Conservation (phyloP, 2,797 vertebrate genomes). For the Premnoplex brunnescens region DNA sequence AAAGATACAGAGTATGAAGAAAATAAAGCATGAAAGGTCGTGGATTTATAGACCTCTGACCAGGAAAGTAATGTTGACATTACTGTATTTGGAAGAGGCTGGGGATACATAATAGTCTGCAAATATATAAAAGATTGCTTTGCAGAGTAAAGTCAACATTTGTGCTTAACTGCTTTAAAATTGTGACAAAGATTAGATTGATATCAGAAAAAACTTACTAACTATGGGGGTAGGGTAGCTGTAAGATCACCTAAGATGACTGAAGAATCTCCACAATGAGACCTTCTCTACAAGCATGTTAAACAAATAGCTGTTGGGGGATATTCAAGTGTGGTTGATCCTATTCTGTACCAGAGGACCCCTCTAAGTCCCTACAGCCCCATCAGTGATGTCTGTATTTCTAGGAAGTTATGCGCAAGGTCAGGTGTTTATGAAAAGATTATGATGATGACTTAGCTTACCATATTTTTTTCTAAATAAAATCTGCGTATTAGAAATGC, state of each 20-base stretch:
- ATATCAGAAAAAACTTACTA: background rate
- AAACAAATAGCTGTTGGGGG: background rate
- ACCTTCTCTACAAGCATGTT: background rate
- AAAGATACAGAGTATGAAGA: background rate
- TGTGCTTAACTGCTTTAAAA: background rate
- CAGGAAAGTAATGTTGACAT: background rate
- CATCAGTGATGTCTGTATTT: background rate
- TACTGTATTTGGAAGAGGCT: background rate
- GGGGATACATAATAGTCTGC: background rate
- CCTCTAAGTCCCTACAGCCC: background rate
- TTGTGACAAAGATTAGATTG: background rate
- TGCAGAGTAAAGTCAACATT: background rate
- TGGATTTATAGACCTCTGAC: constrained; percentile 12
- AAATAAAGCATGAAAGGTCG: background rate
- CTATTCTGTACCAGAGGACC: background rate
- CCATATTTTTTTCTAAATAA: background rate
- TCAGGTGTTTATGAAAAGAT: background rate
- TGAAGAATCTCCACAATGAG: background rate
- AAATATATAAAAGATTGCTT: background rate
- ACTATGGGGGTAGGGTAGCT: background rate
- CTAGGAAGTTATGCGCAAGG: background rate
- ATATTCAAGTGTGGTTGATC: background rate
- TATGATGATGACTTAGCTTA: background rate
- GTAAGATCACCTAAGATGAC: background rate
- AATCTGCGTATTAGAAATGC: background rate